These are phyloP conservation scores for Esox niger DNA, from an alignment of 2,113 vertebrate genomes.

Conservation along the genomic window DNA sequence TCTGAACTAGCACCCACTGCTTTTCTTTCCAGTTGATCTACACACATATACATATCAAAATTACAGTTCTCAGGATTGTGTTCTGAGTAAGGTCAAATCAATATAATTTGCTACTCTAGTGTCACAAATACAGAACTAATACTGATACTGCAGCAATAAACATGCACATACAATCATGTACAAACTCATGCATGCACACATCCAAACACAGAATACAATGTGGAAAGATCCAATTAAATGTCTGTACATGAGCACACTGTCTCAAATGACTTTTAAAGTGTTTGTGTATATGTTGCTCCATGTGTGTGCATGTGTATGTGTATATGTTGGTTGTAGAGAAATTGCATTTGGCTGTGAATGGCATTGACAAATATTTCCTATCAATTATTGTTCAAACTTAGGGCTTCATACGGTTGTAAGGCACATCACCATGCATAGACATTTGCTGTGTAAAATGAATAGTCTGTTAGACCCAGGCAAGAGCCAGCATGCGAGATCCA, in stretches of 20 bases:
- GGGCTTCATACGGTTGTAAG: neutral
- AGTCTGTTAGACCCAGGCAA: neutral
- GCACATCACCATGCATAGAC: slow-evolving; percentile 3
- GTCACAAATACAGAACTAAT: slow-evolving; percentile 8
- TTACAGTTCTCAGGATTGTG: neutral
- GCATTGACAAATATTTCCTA: neutral
- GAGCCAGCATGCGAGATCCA: neutral
- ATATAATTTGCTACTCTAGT: neutral
- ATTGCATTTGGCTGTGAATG: neutral
- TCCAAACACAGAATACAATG: slow-evolving; percentile 32
- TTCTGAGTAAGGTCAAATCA: neutral
- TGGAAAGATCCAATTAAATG: slow-evolving; percentile 55
- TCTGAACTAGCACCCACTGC: neutral
- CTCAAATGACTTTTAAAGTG: neutral
- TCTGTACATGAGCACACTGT: slow-evolving; percentile 40
- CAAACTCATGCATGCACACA: slow-evolving; percentile 37
- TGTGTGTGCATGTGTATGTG: neutral
- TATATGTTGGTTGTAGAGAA: neutral
- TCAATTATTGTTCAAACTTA: neutral
- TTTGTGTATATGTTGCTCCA: neutral
- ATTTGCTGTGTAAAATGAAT: neutral
- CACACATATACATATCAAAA: neutral
- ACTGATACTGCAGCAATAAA: slow-evolving; percentile 6
- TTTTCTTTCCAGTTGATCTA: neutral
- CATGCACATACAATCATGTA: slow-evolving; percentile 10